Percentiles rank a stretch among this genome's conserved stretches.
Evolutionary conservation across 2,888 invertebrate genomes (phyloP).

Genomic region (Yponomeuta sedellus): DNA sequence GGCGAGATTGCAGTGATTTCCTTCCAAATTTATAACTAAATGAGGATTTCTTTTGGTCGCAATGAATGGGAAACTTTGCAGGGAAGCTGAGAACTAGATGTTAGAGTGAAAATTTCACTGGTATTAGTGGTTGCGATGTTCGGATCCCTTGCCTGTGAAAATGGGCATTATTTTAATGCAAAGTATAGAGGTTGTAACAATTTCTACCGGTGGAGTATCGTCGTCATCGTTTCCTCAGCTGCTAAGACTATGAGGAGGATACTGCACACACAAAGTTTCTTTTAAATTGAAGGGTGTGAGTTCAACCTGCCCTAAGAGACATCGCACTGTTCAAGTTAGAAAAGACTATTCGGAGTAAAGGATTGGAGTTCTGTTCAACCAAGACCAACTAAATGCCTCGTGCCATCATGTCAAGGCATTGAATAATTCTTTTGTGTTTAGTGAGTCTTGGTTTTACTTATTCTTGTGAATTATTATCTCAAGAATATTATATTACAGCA

Average conservation of each 20-base stretch:
- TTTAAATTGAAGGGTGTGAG: slow-evolving; percentile 75
- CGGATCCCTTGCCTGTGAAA: slow-evolving; percentile 81
- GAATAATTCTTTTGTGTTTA: slow-evolving; percentile 65
- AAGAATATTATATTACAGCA: slow-evolving; percentile 13
- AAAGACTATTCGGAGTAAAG: slow-evolving; percentile 73
- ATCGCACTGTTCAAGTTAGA: slow-evolving; percentile 75
- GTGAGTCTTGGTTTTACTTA: slow-evolving; percentile 76
- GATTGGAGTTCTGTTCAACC: slow-evolving; percentile 76
- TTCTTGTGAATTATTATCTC: slow-evolving; percentile 28
- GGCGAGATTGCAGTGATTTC: slow-evolving; percentile 57
- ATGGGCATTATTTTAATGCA: slow-evolving; percentile 94
- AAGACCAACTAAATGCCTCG: slow-evolving; percentile 74
- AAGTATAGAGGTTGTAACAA: slow-evolving; percentile 91
- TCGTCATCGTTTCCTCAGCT: slow-evolving; percentile 43
- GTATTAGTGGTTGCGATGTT: slow-evolving; percentile 64
- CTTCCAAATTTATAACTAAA: slow-evolving; percentile 52
- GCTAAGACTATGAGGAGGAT: slow-evolving; percentile 50
- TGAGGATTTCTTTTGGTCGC: slow-evolving; percentile 64
- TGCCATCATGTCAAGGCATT: slow-evolving; percentile 43
- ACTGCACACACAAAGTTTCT: slow-evolving; percentile 70
- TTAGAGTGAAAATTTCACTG: slow-evolving; percentile 67
- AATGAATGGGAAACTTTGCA: slow-evolving; percentile 72
- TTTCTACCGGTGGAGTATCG: slow-evolving; percentile 68
- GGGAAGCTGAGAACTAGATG: slow-evolving; percentile 73
- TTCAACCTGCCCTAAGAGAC: slow-evolving; percentile 59